Base-by-base conservation (phyloP, 2,113 vertebrate genomes). In the Strix aluco region DNA sequence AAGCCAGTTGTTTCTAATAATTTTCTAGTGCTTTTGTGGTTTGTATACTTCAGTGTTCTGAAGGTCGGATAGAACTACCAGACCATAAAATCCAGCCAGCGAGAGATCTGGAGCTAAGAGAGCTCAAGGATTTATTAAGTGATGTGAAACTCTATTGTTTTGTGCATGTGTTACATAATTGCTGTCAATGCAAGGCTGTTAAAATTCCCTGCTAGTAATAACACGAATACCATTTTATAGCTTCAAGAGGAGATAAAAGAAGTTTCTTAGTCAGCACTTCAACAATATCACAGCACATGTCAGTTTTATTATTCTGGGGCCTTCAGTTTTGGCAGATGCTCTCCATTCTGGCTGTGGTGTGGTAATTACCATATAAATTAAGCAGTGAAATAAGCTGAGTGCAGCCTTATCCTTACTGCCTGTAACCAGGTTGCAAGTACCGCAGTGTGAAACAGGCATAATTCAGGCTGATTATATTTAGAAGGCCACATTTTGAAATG, bases 321-420 rank as follows among this genome's bases (percentile, higher is more conserved):
- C 97, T 97, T 98, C 93, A 73, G 88, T 97, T 96, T 96, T 98
- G 98, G 98, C 98, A 98, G 96, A 94, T 96, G 96, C 96, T 97
- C 86, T 97, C 91, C 86, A 91, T 98, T 98, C 97, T 97, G 96
- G 96, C 96, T 69, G 80, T 96, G 85, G 94, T 95, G 55, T 95
- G 93, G 88, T 97, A 97, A 98, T 98, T 98, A 98, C 96, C 98
- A 98, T 98, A 97, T 98, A 98, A 98, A 98, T 98, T 97, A 97
- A 97, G 97, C 96, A 97, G 97, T 96, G 97, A 97, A 98, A 91
- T 95, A 96, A 97, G 93, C 51, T 42, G 92, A 94, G 95, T 96
- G 91, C 73, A 95, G 97, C 92, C 92, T 78, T 91, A 95, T 95
- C 97, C 95, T 91, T 96, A 94, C 93, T 90, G 96, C 95, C 93